These are phyloP conservation scores for Sphaeridia pumilis DNA, from an alignment of 2,888 invertebrate genomes.

Conservation along the genomic window DNA sequence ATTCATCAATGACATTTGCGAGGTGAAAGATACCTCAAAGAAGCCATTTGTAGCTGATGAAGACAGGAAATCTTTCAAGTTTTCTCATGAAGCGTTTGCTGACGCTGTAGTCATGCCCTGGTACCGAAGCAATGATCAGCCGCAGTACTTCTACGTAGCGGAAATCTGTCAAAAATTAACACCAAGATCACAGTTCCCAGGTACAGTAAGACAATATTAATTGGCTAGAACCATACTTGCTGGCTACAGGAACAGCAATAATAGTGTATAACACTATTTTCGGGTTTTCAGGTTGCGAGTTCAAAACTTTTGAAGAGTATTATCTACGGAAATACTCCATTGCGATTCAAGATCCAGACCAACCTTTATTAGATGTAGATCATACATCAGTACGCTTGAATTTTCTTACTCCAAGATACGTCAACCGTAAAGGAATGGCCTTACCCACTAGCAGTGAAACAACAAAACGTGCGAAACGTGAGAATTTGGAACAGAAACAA, in stretches of 20 bases:
- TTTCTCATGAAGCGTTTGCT: slow-evolving; percentile 65
- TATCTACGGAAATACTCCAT: slow-evolving; percentile 84
- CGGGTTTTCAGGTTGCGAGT: slow-evolving; percentile 49
- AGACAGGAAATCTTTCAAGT: slow-evolving; percentile 54
- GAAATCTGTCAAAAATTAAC: slow-evolving; percentile 81
- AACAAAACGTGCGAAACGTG: slow-evolving; percentile 80
- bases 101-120: slow-evolving; percentile 99
- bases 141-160: slow-evolving; percentile 92
- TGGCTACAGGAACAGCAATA: too few relatives aligned
- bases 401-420: slow-evolving; percentile 83
- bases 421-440: slow-evolving; percentile 84
- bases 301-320: slow-evolving; percentile 86
- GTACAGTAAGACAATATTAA: too few relatives aligned
- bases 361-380: slow-evolving; percentile 92
- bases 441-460: slow-evolving; percentile 86
- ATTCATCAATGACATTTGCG: slow-evolving; percentile 68
- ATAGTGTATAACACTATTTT: too few relatives aligned
- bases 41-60: slow-evolving; percentile 53
- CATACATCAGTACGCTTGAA: slow-evolving; percentile 93
- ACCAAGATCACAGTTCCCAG: slow-evolving; percentile 80
- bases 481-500: slow-evolving; percentile 91
- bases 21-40: slow-evolving; percentile 48
- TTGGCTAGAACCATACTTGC: too few relatives aligned
- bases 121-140: slow-evolving; percentile 95
- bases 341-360: slow-evolving; percentile 69